phyloP scores from a whole-genome alignment of 2,113 vertebrate species.

The zebrafish (Danio rerio) region DNA sequence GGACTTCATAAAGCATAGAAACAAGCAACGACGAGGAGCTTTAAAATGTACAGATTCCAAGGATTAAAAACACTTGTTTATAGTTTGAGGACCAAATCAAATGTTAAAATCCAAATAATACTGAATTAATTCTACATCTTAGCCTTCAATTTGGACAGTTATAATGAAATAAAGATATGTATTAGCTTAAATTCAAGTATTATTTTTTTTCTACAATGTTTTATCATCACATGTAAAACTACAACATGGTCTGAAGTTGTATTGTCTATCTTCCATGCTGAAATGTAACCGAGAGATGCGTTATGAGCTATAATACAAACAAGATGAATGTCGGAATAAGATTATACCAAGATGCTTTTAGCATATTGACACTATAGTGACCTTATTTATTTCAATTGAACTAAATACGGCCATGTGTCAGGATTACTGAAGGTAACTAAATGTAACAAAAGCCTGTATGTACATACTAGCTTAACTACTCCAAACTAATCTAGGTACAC shows the following conservation, averaged over 20 bases:
- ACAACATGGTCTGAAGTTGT: slow-evolving; percentile 6
- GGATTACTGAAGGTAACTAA: slow-evolving; percentile 1
- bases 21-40: neutral
- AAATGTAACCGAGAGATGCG: slow-evolving; percentile 2
- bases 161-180: neutral
- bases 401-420: neutral
- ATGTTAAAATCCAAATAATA: neutral
- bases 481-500: neutral
- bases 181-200: slow-evolving; percentile 36
- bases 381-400: neutral
- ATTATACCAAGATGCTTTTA: slow-evolving; percentile 5
- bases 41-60: neutral
- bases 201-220: neutral
- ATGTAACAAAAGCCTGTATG: slow-evolving; percentile 16
- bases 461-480: slow-evolving; percentile 4
- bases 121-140: neutral
- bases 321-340: neutral
- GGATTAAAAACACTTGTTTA: slow-evolving; percentile 27
- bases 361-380: slow-evolving; percentile 21
- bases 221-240: neutral
- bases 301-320: slow-evolving; percentile 21
- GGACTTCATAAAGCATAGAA: slow-evolving; percentile 21
- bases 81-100: slow-evolving; percentile 9
- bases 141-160: slow-evolving; percentile 2
- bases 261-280: slow-evolving; percentile 23